Conservation (phyloP, 2,888 invertebrate genomes). For the Melanotus villosus region DNA sequence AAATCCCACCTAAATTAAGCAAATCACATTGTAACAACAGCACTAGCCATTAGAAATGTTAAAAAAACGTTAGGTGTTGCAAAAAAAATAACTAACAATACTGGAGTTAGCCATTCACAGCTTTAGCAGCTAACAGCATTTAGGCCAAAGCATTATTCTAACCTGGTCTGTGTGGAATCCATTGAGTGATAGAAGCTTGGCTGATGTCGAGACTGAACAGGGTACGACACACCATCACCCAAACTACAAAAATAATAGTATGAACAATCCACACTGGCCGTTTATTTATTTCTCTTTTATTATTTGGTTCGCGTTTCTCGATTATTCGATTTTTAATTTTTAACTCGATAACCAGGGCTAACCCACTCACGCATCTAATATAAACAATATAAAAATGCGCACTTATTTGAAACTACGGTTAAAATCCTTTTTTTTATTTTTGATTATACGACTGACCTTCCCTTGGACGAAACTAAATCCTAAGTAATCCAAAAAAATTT, state of each 20-base stretch:
- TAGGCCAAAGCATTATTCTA: conserved; percentile 70
- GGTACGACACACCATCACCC: conserved; percentile 91
- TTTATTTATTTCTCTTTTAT: background rate
- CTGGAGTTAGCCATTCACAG: conserved; percentile 38
- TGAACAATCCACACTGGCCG: conserved; percentile 41
- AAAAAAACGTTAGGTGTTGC: conserved; percentile 23
- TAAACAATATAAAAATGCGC: no score
- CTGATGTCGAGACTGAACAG: conserved; percentile 82
- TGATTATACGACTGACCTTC: no score
- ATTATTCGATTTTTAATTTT: no score
- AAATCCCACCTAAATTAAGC: conserved; percentile 3
- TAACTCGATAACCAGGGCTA: no score
- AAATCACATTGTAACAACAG: conserved; percentile 21
- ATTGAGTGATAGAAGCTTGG: conserved; percentile 87
- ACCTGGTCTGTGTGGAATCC: conserved; percentile 89
- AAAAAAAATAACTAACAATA: conserved; percentile 31
- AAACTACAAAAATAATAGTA: conserved; percentile 74
- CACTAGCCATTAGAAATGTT: conserved; percentile 13
- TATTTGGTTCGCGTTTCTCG: no score
- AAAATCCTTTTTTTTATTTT: no score
- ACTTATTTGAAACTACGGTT: no score
- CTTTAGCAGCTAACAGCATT: conserved; percentile 47
- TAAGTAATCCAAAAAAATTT: no score
- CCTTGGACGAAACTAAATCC: no score
- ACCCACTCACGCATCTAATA: no score